Base-by-base conservation (phyloP, 2,888 invertebrate genomes). In the Chrysolina americana region DNA sequence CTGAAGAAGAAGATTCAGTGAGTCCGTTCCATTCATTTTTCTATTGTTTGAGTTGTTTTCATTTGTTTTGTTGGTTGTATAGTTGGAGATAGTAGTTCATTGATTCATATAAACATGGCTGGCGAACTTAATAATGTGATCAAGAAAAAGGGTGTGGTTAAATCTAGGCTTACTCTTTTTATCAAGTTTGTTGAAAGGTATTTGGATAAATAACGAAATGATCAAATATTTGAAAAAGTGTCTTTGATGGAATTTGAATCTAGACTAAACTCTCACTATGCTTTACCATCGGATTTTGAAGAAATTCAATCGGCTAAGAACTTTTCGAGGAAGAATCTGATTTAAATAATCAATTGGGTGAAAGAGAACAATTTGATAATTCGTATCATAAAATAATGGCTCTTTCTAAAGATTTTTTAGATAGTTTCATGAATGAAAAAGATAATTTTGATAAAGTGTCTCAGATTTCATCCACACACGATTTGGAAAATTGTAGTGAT, bases 161-260 rank as follows among this genome's bases (percentile, higher is more conserved):
- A 41, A 41, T 9, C 41, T 41, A 41, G n/a, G n/a, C n/a, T n/a
- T n/a, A n/a, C n/a, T n/a, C n/a, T n/a, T n/a, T n/a, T n/a, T n/a
- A n/a, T n/a, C n/a, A n/a, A n/a, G n/a, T n/a, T n/a, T n/a, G n/a
- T n/a, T n/a, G n/a, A n/a, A n/a, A n/a, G n/a, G n/a, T n/a, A n/a
- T n/a, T n/a, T n/a, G n/a, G n/a, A n/a, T n/a, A n/a, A n/a, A n/a
- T n/a, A n/a, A n/a, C n/a, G 9, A 15, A 41, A 53, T 59, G 59
- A 41, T 41, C 41, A 69, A 19, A 3, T 17, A 13, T 21, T 69
- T 44, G 69, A 69, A 69, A 69, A 69, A 53, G 8, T 44, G 11
- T 41, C 53, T 15, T 59, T 69, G 59, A 69, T 69, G 5, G 69
- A 69, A 69, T 15, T 59, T 41, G 69, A 69, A 23, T 69, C 62